These are phyloP conservation scores for Clunio marinus DNA, from an alignment of 2,888 invertebrate genomes.

Conservation along the genomic window DNA sequence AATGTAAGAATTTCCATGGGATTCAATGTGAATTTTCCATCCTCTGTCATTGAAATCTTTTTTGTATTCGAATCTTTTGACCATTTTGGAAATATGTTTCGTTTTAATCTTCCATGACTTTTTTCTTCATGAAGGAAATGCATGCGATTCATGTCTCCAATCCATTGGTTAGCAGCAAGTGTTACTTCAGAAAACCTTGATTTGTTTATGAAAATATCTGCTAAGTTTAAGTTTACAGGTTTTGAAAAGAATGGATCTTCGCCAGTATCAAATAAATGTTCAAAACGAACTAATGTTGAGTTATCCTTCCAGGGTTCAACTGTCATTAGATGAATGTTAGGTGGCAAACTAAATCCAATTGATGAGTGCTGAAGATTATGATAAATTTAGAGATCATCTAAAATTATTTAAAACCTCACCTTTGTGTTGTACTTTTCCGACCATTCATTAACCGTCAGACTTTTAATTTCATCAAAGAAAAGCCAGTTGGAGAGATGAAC, in stretches of 20 bases:
- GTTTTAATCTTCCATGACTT: no score
- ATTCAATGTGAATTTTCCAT: constrained; percentile 51
- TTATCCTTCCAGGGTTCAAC: constrained; percentile 59
- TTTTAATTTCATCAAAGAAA: constrained; percentile 56
- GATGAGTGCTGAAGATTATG: constrained; percentile 55
- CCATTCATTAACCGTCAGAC: no score
- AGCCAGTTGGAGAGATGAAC: constrained; percentile 56
- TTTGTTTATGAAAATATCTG: constrained; percentile 42
- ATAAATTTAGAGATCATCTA: no score
- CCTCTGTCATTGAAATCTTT: no score
- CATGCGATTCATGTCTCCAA: constrained; percentile 54
- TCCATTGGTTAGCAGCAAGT: constrained; percentile 55
- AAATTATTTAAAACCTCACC: no score
- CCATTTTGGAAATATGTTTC: no score
- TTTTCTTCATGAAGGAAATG: no score
- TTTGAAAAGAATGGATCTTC: constrained; percentile 51
- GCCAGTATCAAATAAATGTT: constrained; percentile 56
- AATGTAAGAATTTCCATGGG: constrained; percentile 58
- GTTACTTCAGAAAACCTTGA: constrained; percentile 52
- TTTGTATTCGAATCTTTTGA: no score
- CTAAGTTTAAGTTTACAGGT: constrained; percentile 45
- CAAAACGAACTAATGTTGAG: constrained; percentile 55
- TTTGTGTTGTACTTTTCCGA: no score
- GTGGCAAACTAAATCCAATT: constrained; percentile 52
- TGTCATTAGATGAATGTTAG: constrained; percentile 57